phyloP scores from a whole-genome alignment of 2,888 invertebrate genomes.

The Xestia xanthographa region DNA sequence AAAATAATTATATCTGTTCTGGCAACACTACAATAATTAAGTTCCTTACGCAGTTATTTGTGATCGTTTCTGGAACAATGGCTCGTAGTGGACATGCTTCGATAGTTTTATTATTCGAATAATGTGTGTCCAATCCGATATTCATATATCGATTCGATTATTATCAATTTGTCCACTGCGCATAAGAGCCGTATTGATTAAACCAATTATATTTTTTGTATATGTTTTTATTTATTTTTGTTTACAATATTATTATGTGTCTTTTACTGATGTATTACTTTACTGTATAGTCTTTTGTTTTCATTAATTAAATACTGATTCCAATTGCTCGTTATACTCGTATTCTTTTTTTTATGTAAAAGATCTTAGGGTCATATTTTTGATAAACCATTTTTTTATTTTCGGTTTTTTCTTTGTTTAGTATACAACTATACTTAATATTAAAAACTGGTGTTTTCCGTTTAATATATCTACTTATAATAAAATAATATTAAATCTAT shows the following conservation, averaged over 20 bases:
- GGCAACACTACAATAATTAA: slow-evolving; percentile 40
- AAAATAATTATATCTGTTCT: slow-evolving; percentile 43
- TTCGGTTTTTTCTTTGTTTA: neutral
- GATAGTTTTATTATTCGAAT: slow-evolving; percentile 26
- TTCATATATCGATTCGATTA: neutral
- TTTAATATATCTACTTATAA: slow-evolving; percentile 14
- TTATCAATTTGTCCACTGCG: slow-evolving; percentile 29
- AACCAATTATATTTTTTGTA: slow-evolving; percentile 35
- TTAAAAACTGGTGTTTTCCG: slow-evolving; percentile 1
- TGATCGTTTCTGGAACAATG: slow-evolving; percentile 33
- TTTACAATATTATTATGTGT: slow-evolving; percentile 22
- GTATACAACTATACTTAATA: slow-evolving; percentile 2
- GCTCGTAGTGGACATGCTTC: slow-evolving; percentile 5
- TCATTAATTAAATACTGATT: slow-evolving; percentile 33
- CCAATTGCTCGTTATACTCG: slow-evolving; percentile 28
- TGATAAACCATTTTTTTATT: slow-evolving; percentile 48
- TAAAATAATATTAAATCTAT: neutral
- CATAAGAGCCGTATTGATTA: slow-evolving; percentile 20
- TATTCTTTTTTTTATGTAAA: slow-evolving; percentile 22
- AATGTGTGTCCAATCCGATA: slow-evolving; percentile 12
- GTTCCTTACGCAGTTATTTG: slow-evolving; percentile 47
- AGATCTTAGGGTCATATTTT: slow-evolving; percentile 42
- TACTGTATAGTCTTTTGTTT: slow-evolving; percentile 19
- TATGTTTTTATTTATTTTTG: slow-evolving; percentile 51
- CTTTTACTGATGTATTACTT: slow-evolving; percentile 16